Evolutionary conservation across 2,113 vertebrate genomes (phyloP).

Genomic region (Xenopus borealis): DNA sequence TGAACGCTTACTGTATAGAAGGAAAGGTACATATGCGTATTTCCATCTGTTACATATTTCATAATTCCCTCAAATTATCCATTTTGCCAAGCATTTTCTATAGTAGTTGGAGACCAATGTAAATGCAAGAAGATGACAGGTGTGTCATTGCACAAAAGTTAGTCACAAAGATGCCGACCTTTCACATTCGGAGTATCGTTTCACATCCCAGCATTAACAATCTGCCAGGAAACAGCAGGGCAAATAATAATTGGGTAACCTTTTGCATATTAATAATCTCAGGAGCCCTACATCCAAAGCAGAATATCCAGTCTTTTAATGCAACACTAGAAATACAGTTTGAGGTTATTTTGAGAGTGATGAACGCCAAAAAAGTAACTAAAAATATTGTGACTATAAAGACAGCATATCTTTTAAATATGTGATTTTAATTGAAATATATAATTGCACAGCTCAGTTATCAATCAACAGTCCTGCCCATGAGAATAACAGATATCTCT

Average conservation of each 20-base stretch:
- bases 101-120: conserved; percentile 9
- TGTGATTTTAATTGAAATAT: background rate
- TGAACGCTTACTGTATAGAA: too few relatives aligned
- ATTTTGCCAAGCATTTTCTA: conserved; percentile 19
- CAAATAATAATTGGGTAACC: conserved; percentile 47
- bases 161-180: conserved; percentile 41
- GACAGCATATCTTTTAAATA: background rate
- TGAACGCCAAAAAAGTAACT: background rate
- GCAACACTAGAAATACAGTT: conserved; percentile 13
- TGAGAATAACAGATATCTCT: too few relatives aligned
- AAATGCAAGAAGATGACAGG: conserved; percentile 39
- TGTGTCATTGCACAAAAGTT: conserved; percentile 36
- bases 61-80: background rate
- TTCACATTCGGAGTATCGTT: conserved; percentile 39
- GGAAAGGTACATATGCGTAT: background rate
- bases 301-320: conserved; percentile 25
- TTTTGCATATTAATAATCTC: conserved; percentile 46
- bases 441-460: too few relatives aligned
- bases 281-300: conserved; percentile 21
- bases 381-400: background rate
- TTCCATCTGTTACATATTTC: conserved; percentile 13
- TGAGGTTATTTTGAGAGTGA: conserved; percentile 1
- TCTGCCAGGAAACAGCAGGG: conserved; percentile 45
- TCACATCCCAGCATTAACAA: conserved; percentile 42
- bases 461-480: too few relatives aligned